Evolutionary conservation across 2,888 invertebrate genomes (phyloP).

Genomic region (Coelopa pilipes): DNA sequence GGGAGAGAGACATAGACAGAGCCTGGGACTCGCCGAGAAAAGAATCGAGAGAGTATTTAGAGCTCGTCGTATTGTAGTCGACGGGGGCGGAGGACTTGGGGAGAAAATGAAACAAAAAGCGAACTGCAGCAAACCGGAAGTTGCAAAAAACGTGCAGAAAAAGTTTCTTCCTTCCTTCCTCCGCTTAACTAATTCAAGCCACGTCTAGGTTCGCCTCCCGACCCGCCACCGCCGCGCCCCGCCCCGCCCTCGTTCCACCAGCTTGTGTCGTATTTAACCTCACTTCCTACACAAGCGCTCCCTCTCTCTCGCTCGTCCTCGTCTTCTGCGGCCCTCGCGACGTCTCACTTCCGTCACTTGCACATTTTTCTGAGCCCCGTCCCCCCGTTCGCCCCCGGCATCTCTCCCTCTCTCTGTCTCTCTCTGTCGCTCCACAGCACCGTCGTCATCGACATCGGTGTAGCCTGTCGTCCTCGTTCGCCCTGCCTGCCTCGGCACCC

Average conservation of each 20-base stretch:
- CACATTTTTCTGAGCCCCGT: constrained; percentile 20
- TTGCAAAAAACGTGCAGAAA: constrained; percentile 21
- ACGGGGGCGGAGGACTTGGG: neutral
- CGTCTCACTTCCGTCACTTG: constrained; percentile 41
- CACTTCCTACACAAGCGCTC: constrained; percentile 42
- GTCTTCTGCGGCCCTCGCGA: constrained; percentile 18
- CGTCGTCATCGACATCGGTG: neutral
- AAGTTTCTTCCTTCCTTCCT: constrained; percentile 16
- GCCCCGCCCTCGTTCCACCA: neutral
- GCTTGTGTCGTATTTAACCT: constrained; percentile 45
- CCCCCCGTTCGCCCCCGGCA: neutral
- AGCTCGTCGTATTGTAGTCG: constrained; percentile 21
- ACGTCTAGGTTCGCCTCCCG: constrained; percentile 12
- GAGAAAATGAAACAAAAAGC: constrained; percentile 11
- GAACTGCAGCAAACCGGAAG: constrained; percentile 36
- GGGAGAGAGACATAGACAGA: no score
- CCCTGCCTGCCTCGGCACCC: no score
- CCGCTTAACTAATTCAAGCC: constrained; percentile 9
- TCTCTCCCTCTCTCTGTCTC: neutral
- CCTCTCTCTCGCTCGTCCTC: constrained; percentile 37
- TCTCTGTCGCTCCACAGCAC: neutral
- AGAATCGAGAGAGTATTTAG: constrained; percentile 17
- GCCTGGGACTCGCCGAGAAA: neutral
- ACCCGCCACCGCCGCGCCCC: neutral
- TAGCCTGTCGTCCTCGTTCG: neutral